These are phyloP conservation scores for Plotosus lineatus DNA, from an alignment of 2,113 vertebrate genomes.

Conservation along the genomic window DNA sequence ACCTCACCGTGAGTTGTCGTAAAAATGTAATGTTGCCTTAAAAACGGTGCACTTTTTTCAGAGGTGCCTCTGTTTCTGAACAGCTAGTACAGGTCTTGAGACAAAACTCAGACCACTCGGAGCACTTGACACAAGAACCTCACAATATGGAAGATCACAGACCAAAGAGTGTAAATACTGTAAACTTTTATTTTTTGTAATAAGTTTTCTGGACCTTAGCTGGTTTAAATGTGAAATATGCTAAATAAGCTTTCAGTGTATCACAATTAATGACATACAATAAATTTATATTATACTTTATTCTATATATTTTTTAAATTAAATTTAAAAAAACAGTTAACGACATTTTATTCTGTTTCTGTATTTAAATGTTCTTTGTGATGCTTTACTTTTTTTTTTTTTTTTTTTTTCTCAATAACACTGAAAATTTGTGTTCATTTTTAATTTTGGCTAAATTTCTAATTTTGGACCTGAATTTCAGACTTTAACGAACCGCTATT, in stretches of 20 bases:
- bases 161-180: slow-evolving; percentile 46
- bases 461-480: too few species aligned
- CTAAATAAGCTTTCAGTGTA: neutral
- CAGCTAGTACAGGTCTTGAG: neutral
- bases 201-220: neutral
- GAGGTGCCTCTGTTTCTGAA: neutral
- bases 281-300: neutral
- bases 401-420: too few species aligned
- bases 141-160: neutral
- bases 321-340: neutral
- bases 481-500: too few species aligned
- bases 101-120: neutral
- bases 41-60: neutral
- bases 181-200: slow-evolving; percentile 5
- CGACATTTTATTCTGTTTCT: too few species aligned
- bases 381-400: too few species aligned
- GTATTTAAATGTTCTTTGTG: too few species aligned
- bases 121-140: slow-evolving; percentile 23
- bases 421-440: too few species aligned
- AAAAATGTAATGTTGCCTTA: neutral
- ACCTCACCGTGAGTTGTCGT: neutral
- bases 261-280: neutral
- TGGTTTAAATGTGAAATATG: slow-evolving; percentile 19
- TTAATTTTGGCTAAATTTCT: too few species aligned
- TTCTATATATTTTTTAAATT: neutral